Conservation (phyloP, 92 coral and sea anemone species). For the Epizoanthus stellaris region DNA sequence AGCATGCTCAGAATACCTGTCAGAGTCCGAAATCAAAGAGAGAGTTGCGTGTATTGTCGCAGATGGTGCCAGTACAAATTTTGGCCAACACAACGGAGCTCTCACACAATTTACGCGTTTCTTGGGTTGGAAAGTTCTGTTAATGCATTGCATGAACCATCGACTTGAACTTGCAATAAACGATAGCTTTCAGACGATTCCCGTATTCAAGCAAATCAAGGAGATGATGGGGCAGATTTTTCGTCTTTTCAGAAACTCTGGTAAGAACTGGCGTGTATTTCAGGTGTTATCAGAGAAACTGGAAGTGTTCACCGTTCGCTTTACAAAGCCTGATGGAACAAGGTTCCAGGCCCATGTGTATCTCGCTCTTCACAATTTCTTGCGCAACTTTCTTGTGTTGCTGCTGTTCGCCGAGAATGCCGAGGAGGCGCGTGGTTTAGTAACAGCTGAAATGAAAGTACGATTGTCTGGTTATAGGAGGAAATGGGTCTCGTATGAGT, state of each 20-base stretch:
- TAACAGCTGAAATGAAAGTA: slow-evolving; percentile 37
- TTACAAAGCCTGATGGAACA: slow-evolving; percentile 41
- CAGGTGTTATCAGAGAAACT: slow-evolving; percentile 43
- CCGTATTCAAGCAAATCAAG: slow-evolving; percentile 37
- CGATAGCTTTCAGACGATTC: slow-evolving; percentile 41
- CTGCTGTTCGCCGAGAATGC: slow-evolving; percentile 30
- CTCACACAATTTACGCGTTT: slow-evolving; percentile 40
- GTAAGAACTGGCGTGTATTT: slow-evolving; percentile 38
- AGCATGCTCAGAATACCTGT: slow-evolving; percentile 46
- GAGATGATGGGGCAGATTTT: slow-evolving; percentile 43
- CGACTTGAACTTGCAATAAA: slow-evolving; percentile 35
- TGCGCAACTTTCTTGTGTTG: slow-evolving; percentile 40
- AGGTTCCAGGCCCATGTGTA: slow-evolving; percentile 36
- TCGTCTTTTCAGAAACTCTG: slow-evolving; percentile 23
- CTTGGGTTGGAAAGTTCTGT: slow-evolving; percentile 46
- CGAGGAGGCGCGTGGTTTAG: slow-evolving; percentile 36
- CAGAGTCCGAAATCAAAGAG: slow-evolving; percentile 40
- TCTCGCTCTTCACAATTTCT: slow-evolving; percentile 38
- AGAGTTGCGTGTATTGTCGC: slow-evolving; percentile 35
- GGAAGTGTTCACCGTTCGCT: slow-evolving; percentile 38
- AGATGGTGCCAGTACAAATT: slow-evolving; percentile 44
- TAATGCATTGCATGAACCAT: slow-evolving; percentile 38
- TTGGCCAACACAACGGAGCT: slow-evolving; percentile 46
- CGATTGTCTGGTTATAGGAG: slow-evolving; percentile 35
- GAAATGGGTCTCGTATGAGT: slow-evolving; percentile 37